phyloP scores from a whole-genome alignment of 2,113 vertebrate genomes.

The Zosterops pallidus region DNA sequence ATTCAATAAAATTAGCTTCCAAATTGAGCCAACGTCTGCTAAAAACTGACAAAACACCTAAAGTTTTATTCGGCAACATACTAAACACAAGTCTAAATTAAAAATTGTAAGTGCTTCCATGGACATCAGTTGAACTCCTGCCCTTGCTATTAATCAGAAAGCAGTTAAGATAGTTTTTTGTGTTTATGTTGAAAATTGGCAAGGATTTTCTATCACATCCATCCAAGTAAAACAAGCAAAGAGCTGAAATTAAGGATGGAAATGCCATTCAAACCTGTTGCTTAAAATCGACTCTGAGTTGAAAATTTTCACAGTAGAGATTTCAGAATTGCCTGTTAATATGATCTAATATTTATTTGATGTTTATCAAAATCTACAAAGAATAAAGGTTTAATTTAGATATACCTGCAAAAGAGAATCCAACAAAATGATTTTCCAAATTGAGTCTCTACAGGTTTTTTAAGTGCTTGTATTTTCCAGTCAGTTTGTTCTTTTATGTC shows the following conservation, averaged over 20 bases:
- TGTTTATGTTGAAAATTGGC: neutral
- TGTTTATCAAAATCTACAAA: neutral
- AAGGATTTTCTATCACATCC: neutral
- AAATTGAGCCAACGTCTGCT: neutral
- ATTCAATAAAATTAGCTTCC: neutral
- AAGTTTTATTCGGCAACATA: neutral
- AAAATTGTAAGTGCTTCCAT: neutral
- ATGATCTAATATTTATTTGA: neutral
- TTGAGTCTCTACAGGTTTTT: neutral
- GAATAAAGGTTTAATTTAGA: neutral
- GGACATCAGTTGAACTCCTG: neutral
- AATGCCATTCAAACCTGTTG: neutral
- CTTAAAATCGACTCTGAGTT: neutral
- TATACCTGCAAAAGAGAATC: neutral
- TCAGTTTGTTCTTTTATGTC: slow-evolving; percentile 59
- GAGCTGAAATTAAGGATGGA: neutral
- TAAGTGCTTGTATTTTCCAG: slow-evolving; percentile 44
- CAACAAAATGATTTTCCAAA: slow-evolving; percentile 1
- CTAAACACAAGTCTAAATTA: neutral
- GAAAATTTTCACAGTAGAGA: neutral
- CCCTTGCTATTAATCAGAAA: neutral
- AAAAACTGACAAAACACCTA: neutral
- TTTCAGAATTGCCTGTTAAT: neutral
- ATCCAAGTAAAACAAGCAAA: neutral
- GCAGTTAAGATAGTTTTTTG: neutral